Evolutionary conservation across 2,113 vertebrate species (phyloP), one percentile per base, ranked within the genome.

Genomic region (Columba livia): DNA sequence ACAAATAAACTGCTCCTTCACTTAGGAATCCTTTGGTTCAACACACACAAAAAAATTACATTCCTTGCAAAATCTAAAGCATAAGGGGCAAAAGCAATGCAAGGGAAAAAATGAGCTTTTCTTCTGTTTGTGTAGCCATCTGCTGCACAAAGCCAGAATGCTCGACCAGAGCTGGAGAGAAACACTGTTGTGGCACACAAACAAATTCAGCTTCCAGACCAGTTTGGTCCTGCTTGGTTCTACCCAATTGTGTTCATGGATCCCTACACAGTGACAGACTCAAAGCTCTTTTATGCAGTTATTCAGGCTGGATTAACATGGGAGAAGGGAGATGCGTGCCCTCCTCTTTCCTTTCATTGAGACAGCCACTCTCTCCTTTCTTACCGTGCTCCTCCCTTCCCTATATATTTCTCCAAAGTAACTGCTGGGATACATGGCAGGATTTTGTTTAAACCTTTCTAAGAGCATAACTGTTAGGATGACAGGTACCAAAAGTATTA

Each of bases 201-300:
- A 89, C 84, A 75, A 97, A 93, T 75, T 79, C 84, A 89, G 74
- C 70, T 94, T 53, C 85, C 25, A 7, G 71, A 73, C 95, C 85
- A 91, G 84, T 86, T 79, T 53, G 81, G 91, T 93, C 94, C 97
- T 97, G 91, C 73, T 82, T 34, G 66, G 32, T 93, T 90, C 80
- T 83, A 92, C 72, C 73, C 77, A 67, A 28, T 25, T 73, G 66
- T 67, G 58, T 90, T 97, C 77, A 16, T 66, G 91, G 90, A 95
- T 64, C 93, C 90, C 91, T 87, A 64, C 81, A 85, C 96, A 95
- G 69, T 7, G 21, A 86, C 78, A 78, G 86, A 90, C 91, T 94
- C 85, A 71, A 78, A 95, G 77, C 80, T 81, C 12, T 62, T 79
- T 86, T 15, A 1, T 80, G 84, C 50, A 79, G 73, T 81, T 79